Evolutionary conservation across 2,888 invertebrate genomes (phyloP).

Genomic region (Philhelius pedissequus): DNA sequence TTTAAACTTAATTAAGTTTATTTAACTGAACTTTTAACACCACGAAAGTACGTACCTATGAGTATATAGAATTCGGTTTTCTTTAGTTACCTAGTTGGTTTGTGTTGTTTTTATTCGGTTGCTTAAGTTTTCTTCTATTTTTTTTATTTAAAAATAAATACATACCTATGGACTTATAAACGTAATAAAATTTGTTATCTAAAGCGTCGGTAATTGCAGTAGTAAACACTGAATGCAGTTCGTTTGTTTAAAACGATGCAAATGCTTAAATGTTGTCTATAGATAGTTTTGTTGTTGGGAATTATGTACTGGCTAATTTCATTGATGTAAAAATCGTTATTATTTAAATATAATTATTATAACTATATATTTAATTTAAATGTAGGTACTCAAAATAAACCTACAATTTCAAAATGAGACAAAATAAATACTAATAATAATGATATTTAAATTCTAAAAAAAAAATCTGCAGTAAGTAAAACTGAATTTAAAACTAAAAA

Average conservation of each 20-base stretch:
- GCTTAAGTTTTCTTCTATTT: not conserved
- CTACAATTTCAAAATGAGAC: too few relatives aligned
- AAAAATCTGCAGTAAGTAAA: too few relatives aligned
- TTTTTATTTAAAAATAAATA: not conserved
- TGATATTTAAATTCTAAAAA: too few relatives aligned
- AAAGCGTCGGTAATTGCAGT: not conserved
- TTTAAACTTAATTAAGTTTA: not conserved
- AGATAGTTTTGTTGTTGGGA: not conserved
- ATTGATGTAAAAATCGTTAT: too few relatives aligned
- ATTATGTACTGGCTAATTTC: not conserved
- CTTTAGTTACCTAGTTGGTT: not conserved
- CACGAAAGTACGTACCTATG: not conserved
- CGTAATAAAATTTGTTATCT: not conserved
- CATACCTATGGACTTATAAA: not conserved
- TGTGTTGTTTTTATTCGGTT: not conserved
- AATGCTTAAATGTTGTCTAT: not conserved
- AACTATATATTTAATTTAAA: too few relatives aligned
- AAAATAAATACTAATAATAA: too few relatives aligned
- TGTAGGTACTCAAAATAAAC: too few relatives aligned
- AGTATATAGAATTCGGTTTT: not conserved
- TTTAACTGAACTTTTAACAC: not conserved
- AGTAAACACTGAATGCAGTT: not conserved
- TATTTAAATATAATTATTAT: too few relatives aligned
- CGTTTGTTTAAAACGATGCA: not conserved
- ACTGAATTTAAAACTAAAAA: too few relatives aligned